Evolutionary conservation across 2,113 vertebrate species (phyloP), one percentile per base, ranked within the genome.

Genomic region (Prolemur simus): DNA sequence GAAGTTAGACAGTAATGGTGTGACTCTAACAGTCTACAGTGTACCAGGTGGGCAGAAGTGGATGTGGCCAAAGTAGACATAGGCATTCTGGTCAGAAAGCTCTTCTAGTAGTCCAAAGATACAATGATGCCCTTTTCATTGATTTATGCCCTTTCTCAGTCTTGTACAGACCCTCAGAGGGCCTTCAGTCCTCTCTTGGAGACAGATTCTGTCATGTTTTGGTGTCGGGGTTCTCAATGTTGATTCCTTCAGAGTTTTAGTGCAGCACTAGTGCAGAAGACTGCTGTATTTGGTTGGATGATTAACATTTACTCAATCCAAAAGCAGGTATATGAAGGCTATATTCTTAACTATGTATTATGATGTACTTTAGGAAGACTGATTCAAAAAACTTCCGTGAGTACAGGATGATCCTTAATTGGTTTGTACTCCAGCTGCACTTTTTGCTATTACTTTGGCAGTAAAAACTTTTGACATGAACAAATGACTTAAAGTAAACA

Each of bases 401-500:
- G 23, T 34, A 63, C 18, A 85, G 80, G 25, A 15, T 54, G 64
- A 71, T 45, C 54, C 23, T 78, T 96, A 49, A n/a, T 85, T 88
- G 23, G 29, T 86, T 85, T 91, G 63, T 77, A 52, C 15, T 69
- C n/a, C 25, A 89, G 37, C 21, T 88, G 8, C 0, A 83, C 27
- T n/a, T 96, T 87, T 86, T 94, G 32, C 47, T 82, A 56, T 56
- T 89, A 71, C 25, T 42, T 47, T 15, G 42, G 8, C 21, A 60
- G 6, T 66, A 39, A 74, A 92, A 84, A 49, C 29, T 45, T 92
- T 21, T 58, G 68, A 76, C 4, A 5, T 68, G 56, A 69, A 63
- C 47, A 71, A 68, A 76, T 82, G 69, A 81, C 83, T 60, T 20
- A 83, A 95, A 96, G 49, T 88, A 96, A 89, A 58, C 13, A 34